A percentile compares a stretch with the other conserved stretches of the same genome.
Conservation (phyloP, 2,797 vertebrate species). For the Sebastes oblongus region DNA sequence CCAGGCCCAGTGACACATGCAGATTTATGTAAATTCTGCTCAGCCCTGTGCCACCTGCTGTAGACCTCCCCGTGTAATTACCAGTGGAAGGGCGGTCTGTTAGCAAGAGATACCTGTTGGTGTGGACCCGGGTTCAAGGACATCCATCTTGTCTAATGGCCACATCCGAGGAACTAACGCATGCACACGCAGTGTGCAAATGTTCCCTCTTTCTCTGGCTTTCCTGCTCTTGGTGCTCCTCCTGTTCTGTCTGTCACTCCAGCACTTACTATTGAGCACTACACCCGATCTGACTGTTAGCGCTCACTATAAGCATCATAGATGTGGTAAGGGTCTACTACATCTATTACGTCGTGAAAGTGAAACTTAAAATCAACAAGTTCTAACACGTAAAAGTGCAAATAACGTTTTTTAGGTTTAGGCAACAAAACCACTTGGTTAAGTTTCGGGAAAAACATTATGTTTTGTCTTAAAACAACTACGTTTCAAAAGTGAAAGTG, state of each 20-base stretch:
- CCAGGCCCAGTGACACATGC: constrained; percentile 74
- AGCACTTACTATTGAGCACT: neutral
- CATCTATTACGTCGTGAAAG: too few relatives aligned
- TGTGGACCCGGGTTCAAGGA: constrained; percentile 69
- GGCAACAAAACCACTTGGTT: too few relatives aligned
- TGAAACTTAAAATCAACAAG: too few relatives aligned
- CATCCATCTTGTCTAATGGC: constrained; percentile 64
- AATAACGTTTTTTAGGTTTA: too few relatives aligned
- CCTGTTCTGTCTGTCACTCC: neutral
- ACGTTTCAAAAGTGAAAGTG: too few relatives aligned
- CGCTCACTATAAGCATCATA: too few relatives aligned
- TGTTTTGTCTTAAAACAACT: too few relatives aligned
- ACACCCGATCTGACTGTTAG: too few relatives aligned
- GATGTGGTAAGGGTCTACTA: too few relatives aligned
- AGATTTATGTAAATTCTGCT: constrained; percentile 80
- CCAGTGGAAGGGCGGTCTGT: constrained; percentile 63
- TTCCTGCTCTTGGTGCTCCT: neutral
- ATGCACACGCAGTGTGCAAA: constrained; percentile 3
- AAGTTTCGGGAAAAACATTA: too few relatives aligned
- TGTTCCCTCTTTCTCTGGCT: constrained; percentile 5
- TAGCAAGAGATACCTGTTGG: constrained; percentile 69
- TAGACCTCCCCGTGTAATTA: constrained; percentile 76
- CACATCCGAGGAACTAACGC: constrained; percentile 35
- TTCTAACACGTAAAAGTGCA: too few relatives aligned
- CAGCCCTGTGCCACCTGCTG: constrained; percentile 64